These are phyloP conservation scores for Hyperoodon ampullatus DNA, from an alignment of 2,113 vertebrate species.

Conservation along the genomic window DNA sequence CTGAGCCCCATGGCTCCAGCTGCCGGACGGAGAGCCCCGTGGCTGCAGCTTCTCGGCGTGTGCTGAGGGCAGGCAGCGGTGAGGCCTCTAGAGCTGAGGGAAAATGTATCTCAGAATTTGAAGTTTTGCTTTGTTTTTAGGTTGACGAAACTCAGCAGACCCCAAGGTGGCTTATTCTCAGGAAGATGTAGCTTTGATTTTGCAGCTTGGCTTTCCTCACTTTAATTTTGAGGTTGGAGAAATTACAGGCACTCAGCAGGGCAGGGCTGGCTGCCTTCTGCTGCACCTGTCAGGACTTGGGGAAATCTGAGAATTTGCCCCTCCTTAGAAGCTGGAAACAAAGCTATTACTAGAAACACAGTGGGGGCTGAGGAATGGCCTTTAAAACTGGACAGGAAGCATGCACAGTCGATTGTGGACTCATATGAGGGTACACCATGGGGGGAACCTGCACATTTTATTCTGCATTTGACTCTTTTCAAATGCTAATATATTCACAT, in stretches of 20 bases:
- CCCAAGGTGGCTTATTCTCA: background rate
- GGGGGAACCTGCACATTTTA: background rate
- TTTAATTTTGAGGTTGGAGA: background rate
- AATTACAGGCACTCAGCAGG: background rate
- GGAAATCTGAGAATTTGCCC: background rate
- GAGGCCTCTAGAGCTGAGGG: background rate
- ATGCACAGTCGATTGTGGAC: background rate
- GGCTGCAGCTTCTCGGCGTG: fast-evolving
- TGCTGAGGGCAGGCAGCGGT: fast-evolving
- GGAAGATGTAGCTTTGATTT: background rate
- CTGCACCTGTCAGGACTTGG: background rate
- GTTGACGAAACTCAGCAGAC: background rate
- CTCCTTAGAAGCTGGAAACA: background rate
- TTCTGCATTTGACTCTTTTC: background rate
- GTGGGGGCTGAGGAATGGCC: background rate
- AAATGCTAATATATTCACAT: too few relatives aligned
- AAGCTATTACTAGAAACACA: background rate
- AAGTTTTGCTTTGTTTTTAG: background rate
- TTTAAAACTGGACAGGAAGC: background rate
- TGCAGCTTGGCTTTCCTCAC: background rate
- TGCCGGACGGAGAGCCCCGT: background rate
- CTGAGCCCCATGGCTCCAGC: background rate
- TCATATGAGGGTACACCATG: background rate
- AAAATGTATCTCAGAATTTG: background rate
- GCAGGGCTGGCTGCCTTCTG: background rate